Conservation (phyloP, 2,888 invertebrate genomes). For the Cordilura impudica region DNA sequence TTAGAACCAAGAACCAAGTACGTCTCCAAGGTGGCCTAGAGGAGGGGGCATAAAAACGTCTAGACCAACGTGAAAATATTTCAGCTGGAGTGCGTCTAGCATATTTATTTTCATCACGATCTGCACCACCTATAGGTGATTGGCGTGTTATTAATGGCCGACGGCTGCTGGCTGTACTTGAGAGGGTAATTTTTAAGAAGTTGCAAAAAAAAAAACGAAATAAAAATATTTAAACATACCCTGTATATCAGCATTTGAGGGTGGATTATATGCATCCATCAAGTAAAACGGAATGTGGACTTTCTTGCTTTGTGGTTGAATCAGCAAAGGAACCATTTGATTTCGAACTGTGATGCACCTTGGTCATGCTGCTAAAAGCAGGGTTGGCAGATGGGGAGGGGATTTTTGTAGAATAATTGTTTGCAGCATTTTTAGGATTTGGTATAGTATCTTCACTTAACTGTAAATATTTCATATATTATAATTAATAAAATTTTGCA, state of each 20-base stretch:
- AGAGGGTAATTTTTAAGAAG: too few species aligned
- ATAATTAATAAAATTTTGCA: neutral
- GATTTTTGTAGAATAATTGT: constrained; percentile 50
- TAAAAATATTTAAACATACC: constrained; percentile 65
- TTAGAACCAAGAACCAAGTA: constrained; percentile 81
- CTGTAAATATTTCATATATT: constrained; percentile 62
- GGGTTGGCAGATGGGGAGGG: constrained; percentile 54
- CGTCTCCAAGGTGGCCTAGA: constrained; percentile 78
- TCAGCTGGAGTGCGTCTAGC: constrained; percentile 94
- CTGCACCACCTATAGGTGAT: constrained; percentile 79
- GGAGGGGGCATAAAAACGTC: constrained; percentile 77
- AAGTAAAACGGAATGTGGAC: constrained; percentile 77
- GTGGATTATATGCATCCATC: constrained; percentile 78
- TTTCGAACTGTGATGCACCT: constrained; percentile 74
- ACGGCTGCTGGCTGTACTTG: constrained; percentile 72
- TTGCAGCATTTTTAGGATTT: constrained; percentile 49
- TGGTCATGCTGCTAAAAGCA: constrained; percentile 72
- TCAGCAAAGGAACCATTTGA: constrained; percentile 67
- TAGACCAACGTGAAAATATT: constrained; percentile 93
- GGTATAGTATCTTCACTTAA: constrained; percentile 71
- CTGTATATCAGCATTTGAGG: constrained; percentile 72
- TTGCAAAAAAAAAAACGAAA: neutral
- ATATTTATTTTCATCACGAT: constrained; percentile 96
- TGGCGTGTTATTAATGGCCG: constrained; percentile 76
- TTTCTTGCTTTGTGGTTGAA: constrained; percentile 68